Conservation (phyloP, 1,140 invertebrate genomes). For the Pachypsylla venusta region DNA sequence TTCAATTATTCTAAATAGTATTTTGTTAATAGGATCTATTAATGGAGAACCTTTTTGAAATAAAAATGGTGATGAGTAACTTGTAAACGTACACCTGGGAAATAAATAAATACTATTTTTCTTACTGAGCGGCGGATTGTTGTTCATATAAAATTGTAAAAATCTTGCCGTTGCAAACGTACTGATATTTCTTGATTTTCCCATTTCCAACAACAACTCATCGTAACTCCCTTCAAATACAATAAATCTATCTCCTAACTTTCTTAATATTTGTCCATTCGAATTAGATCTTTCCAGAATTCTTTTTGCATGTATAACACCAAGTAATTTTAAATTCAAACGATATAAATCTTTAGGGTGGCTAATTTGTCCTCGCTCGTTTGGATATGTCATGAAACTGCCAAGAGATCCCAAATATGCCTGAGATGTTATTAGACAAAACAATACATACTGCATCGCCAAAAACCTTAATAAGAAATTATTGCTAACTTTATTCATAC, state of each 20-base stretch:
- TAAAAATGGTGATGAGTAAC: background rate
- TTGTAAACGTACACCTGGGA: background rate
- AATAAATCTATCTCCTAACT: background rate
- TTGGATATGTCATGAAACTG: conserved; percentile 2
- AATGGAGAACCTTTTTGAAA: background rate
- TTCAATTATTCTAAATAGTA: background rate
- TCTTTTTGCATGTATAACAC: background rate
- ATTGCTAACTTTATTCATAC: background rate
- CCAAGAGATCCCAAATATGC: background rate
- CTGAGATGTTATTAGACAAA: background rate
- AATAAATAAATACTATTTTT: conserved; percentile 2
- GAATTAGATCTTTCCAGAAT: background rate
- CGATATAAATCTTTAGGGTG: background rate
- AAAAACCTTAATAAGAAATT: background rate
- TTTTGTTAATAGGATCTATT: background rate
- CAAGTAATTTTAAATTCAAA: background rate
- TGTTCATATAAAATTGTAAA: conserved; percentile 3
- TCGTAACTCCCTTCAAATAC: background rate
- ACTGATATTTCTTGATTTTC: background rate
- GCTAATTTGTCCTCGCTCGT: background rate
- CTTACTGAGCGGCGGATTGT: background rate
- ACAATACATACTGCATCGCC: conserved; percentile 4
- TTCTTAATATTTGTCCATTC: background rate
- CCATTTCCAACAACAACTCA: background rate
- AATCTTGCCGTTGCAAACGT: background rate